Evolutionary conservation across 2,888 invertebrate genomes (phyloP), one percentile per base, ranked within the genome.

Genomic region (Nipponacmea schrenckii): DNA sequence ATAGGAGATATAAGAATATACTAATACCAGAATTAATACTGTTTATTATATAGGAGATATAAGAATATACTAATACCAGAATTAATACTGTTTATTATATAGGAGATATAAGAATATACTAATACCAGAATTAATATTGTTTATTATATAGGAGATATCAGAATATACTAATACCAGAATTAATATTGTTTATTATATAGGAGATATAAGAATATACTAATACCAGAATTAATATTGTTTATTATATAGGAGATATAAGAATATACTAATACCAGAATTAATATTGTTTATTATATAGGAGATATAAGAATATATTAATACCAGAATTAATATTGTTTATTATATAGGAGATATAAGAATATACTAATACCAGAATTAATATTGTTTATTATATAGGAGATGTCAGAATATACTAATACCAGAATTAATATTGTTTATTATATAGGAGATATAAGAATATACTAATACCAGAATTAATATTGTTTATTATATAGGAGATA

Each of bases 201-300:
- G 68, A 71, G 73, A 5, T 77, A 83, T 74, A 63, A 67, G 26
- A 68, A 71, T 8, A 72, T 80, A n/a, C 69, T 86, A 7, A 80
- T 87, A 5, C 82, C 86, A 14, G 78, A 79, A 31, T 72, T 85
- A 44, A 39, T 8, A 39, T 39, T 39, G 1, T 39, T 39, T 39
- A 5, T 10, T 5, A 8, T 39, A 5, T 10, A 85, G 84, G 68
- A 71, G 73, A 5, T 77, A 83, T 74, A 63, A 67, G 26, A 68
- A 71, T 8, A 72, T 80, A n/a, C 69, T 86, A 7, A 80, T 87
- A 5, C 82, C 86, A 14, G 78, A 79, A 31, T 72, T 85, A 44
- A 39, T 8, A 39, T 39, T 39, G 1, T 39, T 39, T 39, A 5
- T 10, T 5, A 8, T 39, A 5, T 10, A 85, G 84, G 68, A 71